phyloP scores from a whole-genome alignment of 2,888 invertebrate genomes.

The Hipparchia sbordonii region DNA sequence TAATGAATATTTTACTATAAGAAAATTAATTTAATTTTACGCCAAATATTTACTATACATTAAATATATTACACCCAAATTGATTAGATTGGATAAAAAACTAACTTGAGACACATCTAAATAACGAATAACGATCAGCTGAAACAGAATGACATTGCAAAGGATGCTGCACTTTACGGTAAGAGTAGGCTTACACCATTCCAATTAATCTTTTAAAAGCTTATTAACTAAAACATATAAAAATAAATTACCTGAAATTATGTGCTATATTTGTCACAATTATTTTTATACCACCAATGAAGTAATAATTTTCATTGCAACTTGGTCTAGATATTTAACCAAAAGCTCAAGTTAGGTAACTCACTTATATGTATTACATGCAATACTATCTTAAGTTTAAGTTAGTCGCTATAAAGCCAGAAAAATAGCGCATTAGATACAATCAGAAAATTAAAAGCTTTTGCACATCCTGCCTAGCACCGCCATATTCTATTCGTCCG shows the following conservation, averaged over 20 bases:
- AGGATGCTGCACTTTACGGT: conserved; percentile 38
- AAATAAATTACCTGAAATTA: conserved; percentile 74
- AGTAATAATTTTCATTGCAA: conserved; percentile 80
- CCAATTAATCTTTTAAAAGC: conserved; percentile 13
- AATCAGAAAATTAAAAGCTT: conserved; percentile 73
- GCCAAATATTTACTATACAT: conserved; percentile 19
- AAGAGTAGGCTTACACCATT: conserved; percentile 22
- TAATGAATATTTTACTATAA: conserved; percentile 24
- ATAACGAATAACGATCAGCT: conserved; percentile 39
- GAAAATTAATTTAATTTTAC: conserved; percentile 2
- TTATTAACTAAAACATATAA: conserved; percentile 43
- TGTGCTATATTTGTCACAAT: conserved; percentile 78
- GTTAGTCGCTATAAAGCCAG: conserved; percentile 49
- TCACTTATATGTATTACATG: conserved; percentile 32
- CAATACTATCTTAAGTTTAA: conserved; percentile 48
- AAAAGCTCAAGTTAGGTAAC: conserved; percentile 40
- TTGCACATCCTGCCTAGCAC: conserved; percentile 80
- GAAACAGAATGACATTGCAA: conserved; percentile 40
- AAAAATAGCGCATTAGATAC: conserved; percentile 59
- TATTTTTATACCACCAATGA: conserved; percentile 81
- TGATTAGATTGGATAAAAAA: conserved; percentile 17
- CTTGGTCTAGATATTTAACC: conserved; percentile 54
- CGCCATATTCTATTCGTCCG: conserved; percentile 76
- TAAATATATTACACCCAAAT: not conserved
- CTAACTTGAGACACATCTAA: conserved; percentile 31